Conservation (phyloP, 2,888 invertebrate species). For the Andrena haemorrhoa region DNA sequence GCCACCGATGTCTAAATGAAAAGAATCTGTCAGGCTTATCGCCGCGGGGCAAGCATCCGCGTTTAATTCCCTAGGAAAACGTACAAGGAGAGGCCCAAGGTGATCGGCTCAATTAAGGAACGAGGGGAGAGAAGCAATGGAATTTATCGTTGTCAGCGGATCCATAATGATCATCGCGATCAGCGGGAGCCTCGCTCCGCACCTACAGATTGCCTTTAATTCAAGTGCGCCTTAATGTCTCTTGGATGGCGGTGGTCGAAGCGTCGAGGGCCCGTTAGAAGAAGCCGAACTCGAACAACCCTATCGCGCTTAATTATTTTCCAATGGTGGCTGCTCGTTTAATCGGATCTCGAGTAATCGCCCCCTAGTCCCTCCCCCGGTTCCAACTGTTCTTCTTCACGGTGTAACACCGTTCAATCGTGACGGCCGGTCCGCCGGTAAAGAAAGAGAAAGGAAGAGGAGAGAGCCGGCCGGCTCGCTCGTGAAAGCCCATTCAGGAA, state of each 20-base stretch:
- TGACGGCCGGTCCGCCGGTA: conserved; percentile 21
- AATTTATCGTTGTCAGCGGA: conserved; percentile 58
- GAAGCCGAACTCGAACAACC: conserved; percentile 60
- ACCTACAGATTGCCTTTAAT: conserved; percentile 55
- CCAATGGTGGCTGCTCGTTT: conserved; percentile 65
- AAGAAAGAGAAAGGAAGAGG: conserved; percentile 4
- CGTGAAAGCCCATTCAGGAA: conserved; percentile 53
- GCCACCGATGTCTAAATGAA: background rate
- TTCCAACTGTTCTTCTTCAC: conserved; percentile 47
- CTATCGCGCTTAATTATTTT: conserved; percentile 69
- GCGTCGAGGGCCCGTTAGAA: conserved; percentile 57
- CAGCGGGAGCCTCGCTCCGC: conserved; percentile 31
- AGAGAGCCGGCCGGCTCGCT: conserved; percentile 24
- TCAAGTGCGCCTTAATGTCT: conserved; percentile 39
- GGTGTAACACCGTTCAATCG: conserved; percentile 47
- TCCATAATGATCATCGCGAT: conserved; percentile 62
- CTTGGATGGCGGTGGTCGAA: conserved; percentile 16
- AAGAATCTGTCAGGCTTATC: background rate
- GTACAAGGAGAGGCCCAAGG: background rate
- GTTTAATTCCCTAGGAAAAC: conserved; percentile 33
- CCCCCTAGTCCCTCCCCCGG: conserved; percentile 25
- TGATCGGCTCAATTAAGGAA: conserved; percentile 36
- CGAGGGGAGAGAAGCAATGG: conserved; percentile 15
- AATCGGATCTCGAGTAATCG: conserved; percentile 71
- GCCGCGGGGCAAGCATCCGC: conserved; percentile 11